Base-by-base conservation (phyloP, 2,113 vertebrate species). In the Dicentrarchus labrax region DNA sequence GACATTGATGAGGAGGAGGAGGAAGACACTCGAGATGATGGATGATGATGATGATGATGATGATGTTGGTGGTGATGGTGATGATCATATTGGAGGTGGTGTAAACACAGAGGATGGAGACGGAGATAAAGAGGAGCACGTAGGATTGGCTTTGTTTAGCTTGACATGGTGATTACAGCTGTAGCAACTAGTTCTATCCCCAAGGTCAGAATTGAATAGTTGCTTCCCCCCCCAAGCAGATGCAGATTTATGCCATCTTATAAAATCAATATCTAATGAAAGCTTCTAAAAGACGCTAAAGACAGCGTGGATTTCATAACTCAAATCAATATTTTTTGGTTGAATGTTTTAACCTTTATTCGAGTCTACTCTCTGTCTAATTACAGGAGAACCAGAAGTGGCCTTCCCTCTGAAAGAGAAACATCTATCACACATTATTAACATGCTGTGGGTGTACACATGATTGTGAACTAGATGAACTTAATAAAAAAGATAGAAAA, bases 121-220 rank as follows among this genome's bases (percentile, higher is more conserved):
- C 86, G 78, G 79, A 79, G 74, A 88, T 83, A 85, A 50, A 90
- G 80, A 85, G 57, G 81, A 79, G 62, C 57, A 86, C 43, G 69
- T 57, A 62, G 82, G 22, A 48, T 62, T 84, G 51, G 36, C 60
- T 85, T 82, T 80, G 62, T 78, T 80, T 39, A 43, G 38, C 56
- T 78, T 39, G n/a, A 8, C 39, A 69, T 74, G 51, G 59, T 81
- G 12, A 80, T 67, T 60, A 64, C 17, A 71, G 15, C 62, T 69
- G 7, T 6, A 54, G 57, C 70, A 39, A 56, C 50, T 68, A 24
- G 4, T 47, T 64, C 43, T 51, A 60, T 15, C n/a, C 19, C 24
- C 72, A 84, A 69, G 69, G 75, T 83, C 67, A 86, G 24, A 80
- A 69, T 39, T 43, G 61, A 75, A 59, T 22, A 17, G 75, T 76